Evolutionary conservation across 2,797 vertebrate genomes (phyloP).

Genomic region (Bovichtus variegatus): DNA sequence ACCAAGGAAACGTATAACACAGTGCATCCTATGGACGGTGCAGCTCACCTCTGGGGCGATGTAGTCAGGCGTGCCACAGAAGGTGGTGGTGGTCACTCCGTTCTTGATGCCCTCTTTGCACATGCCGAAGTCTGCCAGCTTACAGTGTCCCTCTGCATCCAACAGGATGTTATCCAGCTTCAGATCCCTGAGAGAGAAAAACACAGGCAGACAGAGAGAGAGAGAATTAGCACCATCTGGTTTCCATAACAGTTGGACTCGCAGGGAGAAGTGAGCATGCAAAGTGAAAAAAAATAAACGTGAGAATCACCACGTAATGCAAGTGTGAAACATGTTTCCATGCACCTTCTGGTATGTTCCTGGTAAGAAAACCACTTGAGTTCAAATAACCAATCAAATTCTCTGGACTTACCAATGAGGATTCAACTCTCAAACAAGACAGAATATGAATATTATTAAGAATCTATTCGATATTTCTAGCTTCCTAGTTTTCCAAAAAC

Average conservation of each 20-base stretch:
- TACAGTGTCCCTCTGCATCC: slow-evolving; percentile 98
- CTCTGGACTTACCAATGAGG: not conserved
- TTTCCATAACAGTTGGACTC: slow-evolving; percentile 9
- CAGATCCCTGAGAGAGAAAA: slow-evolving; percentile 88
- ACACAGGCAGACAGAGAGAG: slow-evolving; percentile 2
- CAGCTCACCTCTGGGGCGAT: slow-evolving; percentile 94
- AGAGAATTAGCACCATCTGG: slow-evolving; percentile 27
- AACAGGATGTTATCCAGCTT: slow-evolving; percentile 99
- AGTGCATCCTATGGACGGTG: not conserved
- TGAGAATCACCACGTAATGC: slow-evolving; percentile 4
- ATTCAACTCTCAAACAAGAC: not conserved
- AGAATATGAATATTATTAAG: not conserved
- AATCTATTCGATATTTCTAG: not conserved
- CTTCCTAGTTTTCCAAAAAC: not conserved
- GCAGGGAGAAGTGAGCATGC: slow-evolving; percentile 20
- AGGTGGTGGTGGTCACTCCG: slow-evolving; percentile 96
- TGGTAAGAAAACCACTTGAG: not conserved
- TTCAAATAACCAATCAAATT: not conserved
- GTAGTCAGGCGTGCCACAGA: slow-evolving; percentile 98
- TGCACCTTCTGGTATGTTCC: slow-evolving; percentile 24
- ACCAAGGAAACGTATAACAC: rapidly evolving
- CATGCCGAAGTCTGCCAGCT: slow-evolving; percentile 98
- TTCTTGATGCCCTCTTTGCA: slow-evolving; percentile 98
- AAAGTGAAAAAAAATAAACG: not conserved
- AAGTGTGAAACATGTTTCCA: slow-evolving; percentile 14